Base-by-base conservation (phyloP, 1,140 invertebrate species). In the Drosophila tani region DNA sequence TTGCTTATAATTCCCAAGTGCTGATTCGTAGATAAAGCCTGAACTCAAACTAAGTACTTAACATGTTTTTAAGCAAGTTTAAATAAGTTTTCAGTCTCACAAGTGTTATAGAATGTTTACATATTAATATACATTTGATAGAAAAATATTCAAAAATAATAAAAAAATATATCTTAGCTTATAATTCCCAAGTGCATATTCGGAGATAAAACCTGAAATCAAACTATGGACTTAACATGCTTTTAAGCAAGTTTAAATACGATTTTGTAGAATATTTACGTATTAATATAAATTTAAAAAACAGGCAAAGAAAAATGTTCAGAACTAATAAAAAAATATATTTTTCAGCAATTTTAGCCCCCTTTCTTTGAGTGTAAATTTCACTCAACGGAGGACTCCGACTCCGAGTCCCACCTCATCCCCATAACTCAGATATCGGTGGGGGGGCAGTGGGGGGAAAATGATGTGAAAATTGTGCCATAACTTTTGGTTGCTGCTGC, bases 401-500 rank as follows among this genome's bases (percentile, higher is more conserved):
- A 29, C 49, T 69, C 12, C 11, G 12, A 14, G 21, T 35, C 17
- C 47, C 60, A 57, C 15, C 21, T 50, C 47, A 68, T 68, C 66
- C 75, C 75, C 81, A 87, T 88, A 87, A 87, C 84, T 87, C 81
- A 87, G 65, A 46, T 75, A 79, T 81, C 51, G 70, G 75, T 51
- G 50, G 7, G 21, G 57, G 49, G 51, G 66, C 38, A n/a, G 21
- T 59, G 17, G 38, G 21, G 27, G 81, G 87, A 82, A 91, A 91
- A 91, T 88, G 84, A 91, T 91, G 88, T 91, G 88, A 91, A 91
- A 91, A 91, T 91, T 91, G 84, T 91, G 84, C 88, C 90, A 85
- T 91, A 84, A 84, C 85, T 91, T 85, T 81, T 80, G 75, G 79
- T 47, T 58, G 75, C 57, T 66, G 81, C 74, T 86, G 86, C 68